Conservation (phyloP, 2,113 vertebrate species). For the Heterotilapia buettikoferi region DNA sequence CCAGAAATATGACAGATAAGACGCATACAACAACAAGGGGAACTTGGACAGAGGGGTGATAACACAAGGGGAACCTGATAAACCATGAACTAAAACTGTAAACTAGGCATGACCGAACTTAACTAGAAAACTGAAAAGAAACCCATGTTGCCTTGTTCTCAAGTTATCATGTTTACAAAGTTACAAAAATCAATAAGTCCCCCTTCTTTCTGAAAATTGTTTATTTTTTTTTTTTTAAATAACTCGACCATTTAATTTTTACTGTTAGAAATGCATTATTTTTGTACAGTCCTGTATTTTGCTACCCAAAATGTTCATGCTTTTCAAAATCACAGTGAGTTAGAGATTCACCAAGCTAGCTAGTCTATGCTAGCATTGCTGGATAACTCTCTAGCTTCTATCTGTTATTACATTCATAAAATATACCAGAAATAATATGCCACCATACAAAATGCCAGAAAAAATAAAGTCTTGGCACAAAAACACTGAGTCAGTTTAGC, state of each 20-base stretch:
- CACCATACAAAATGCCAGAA: background rate
- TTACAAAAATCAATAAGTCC: fast-evolving
- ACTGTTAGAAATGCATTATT: background rate
- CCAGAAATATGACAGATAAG: background rate
- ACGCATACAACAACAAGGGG: background rate
- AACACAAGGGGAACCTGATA: background rate
- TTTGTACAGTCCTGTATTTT: background rate
- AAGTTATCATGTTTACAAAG: background rate
- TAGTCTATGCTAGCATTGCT: background rate
- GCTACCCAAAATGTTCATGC: background rate
- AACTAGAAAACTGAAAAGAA: background rate
- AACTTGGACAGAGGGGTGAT: background rate
- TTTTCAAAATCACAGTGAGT: background rate
- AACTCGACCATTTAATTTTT: background rate
- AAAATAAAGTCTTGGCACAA: background rate
- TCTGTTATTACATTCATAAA: background rate
- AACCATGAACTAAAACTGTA: background rate
- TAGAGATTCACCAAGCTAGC: background rate
- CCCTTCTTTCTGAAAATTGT: background rate
- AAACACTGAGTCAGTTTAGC: background rate
- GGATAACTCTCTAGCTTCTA: background rate
- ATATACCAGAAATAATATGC: background rate
- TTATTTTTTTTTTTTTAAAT: background rate
- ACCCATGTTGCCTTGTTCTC: background rate
- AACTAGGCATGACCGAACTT: background rate